A percentile compares a stretch with the other conserved stretches of the same genome.
These are phyloP conservation scores for Ferrisia virgata DNA, from an alignment of 2,888 invertebrate genomes.

Conservation along the genomic window DNA sequence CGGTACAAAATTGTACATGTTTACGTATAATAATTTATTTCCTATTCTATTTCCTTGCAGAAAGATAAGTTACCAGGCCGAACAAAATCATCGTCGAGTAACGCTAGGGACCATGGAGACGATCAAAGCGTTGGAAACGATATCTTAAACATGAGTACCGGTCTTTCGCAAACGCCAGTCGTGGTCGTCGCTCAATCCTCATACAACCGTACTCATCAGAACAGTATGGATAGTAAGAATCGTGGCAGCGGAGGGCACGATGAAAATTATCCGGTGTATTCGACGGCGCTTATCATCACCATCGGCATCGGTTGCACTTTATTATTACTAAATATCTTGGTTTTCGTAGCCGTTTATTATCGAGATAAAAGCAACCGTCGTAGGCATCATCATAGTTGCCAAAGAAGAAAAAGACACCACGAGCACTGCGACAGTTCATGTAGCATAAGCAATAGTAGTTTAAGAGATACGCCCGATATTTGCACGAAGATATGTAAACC, in stretches of 20 bases:
- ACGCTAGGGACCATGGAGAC: slow-evolving; percentile 13
- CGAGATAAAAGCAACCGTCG: slow-evolving; percentile 18
- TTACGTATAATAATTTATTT: background rate
- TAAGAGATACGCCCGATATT: slow-evolving; percentile 39
- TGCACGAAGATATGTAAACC: slow-evolving; percentile 39
- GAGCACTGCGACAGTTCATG: slow-evolving; percentile 45
- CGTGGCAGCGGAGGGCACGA: slow-evolving; percentile 54
- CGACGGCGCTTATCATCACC: slow-evolving; percentile 85
- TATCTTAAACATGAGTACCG: slow-evolving; percentile 31
- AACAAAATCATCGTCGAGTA: background rate
- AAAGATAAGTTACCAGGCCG: background rate
- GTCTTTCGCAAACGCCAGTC: slow-evolving; percentile 48
- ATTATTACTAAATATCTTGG: slow-evolving; percentile 74
- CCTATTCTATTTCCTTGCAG: background rate
- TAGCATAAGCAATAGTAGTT: slow-evolving; percentile 41
- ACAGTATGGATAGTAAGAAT: slow-evolving; percentile 51
- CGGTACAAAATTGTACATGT: no score
- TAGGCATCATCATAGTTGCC: slow-evolving; percentile 34
- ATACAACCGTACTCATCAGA: slow-evolving; percentile 17
- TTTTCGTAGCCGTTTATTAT: slow-evolving; percentile 82
- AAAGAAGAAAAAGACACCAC: slow-evolving; percentile 37
- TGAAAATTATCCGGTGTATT: slow-evolving; percentile 85
- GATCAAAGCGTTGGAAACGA: slow-evolving; percentile 34
- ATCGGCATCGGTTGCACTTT: slow-evolving; percentile 88
- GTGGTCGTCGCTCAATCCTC: slow-evolving; percentile 51